Percentiles rank a stretch among this genome's conserved stretches.
Conservation (phyloP, 1,140 invertebrate genomes). For the Drosophila triauraria region DNA sequence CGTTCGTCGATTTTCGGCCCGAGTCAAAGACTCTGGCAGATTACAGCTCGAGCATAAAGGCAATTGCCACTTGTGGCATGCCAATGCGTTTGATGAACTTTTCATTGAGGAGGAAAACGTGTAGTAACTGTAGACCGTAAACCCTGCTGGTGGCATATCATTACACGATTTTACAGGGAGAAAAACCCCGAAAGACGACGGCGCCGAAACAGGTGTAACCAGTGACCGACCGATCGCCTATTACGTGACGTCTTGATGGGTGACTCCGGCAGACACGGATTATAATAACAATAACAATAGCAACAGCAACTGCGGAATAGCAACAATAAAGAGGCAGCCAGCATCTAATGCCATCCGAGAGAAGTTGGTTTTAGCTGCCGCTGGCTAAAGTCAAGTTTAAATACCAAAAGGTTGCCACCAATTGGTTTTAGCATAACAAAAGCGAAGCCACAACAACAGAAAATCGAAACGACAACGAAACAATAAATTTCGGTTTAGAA, state of each 20-base stretch:
- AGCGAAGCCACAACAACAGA: conserved; percentile 23
- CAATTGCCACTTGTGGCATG: conserved; percentile 57
- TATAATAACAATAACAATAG: conserved; percentile 57
- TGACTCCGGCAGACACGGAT: conserved; percentile 45
- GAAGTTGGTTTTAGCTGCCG: conserved; percentile 53
- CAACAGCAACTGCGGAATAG: conserved; percentile 5
- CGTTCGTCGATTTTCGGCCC: conserved; percentile 19
- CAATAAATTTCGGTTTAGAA: conserved; percentile 66
- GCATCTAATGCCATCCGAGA: conserved; percentile 37
- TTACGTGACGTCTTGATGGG: conserved; percentile 75
- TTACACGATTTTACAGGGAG: conserved; percentile 58
- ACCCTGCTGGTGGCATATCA: conserved; percentile 73
- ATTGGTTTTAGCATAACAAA: conserved; percentile 69
- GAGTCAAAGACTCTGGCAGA: conserved; percentile 25
- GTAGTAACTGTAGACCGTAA: conserved; percentile 35
- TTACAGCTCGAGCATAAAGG: conserved; percentile 21
- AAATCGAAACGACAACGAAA: conserved; percentile 30
- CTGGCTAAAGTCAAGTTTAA: conserved; percentile 59
- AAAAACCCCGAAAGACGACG: conserved; percentile 22
- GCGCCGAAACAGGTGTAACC: conserved; percentile 77
- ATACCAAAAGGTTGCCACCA: conserved; percentile 62
- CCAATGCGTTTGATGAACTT: conserved; percentile 74
- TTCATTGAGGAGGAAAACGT: conserved; percentile 56
- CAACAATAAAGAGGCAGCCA: conserved; percentile 13
- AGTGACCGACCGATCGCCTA: conserved; percentile 62